Percentiles rank a stretch among this genome's conserved stretches.
phyloP scores from a whole-genome alignment of 1,140 invertebrate genomes.

The Meteorus sp. region DNA sequence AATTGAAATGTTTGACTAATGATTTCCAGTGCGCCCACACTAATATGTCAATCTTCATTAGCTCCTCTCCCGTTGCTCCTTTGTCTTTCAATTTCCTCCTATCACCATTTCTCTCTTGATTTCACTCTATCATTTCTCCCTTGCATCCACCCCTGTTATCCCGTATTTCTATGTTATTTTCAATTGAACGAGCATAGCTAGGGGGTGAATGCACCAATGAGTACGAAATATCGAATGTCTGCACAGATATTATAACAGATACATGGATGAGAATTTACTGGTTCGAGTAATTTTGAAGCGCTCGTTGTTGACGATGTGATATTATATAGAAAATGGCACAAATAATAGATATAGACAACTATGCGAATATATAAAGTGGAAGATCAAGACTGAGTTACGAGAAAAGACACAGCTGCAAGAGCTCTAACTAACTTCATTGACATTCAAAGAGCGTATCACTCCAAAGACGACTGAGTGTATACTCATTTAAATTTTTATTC shows the following conservation, averaged over 20 bases:
- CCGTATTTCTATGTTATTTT: not conserved
- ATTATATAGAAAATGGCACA: not conserved
- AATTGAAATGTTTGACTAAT: not conserved
- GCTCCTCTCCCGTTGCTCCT: not conserved
- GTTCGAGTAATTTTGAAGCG: no score
- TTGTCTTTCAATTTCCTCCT: not conserved
- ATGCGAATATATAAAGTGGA: no score
- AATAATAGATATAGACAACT: no score
- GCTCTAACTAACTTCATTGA: conserved; percentile 13
- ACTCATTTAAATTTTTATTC: no score
- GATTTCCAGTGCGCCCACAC: not conserved
- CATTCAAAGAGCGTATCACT: conserved; percentile 13
- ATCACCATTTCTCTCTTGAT: not conserved
- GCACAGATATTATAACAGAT: not conserved
- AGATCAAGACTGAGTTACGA: no score
- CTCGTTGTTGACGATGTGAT: not conserved
- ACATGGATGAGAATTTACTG: not conserved
- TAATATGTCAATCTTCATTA: conserved; percentile 10
- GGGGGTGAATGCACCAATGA: not conserved
- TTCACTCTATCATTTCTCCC: conserved; percentile 3
- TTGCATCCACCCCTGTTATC: not conserved
- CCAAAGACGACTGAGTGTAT: no score
- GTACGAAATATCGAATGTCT: not conserved
- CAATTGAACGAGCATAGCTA: conserved; percentile 5
- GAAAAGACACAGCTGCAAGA: not conserved